These are phyloP conservation scores for Pemphredon lugubris DNA, from an alignment of 2,888 invertebrate genomes.

Conservation along the genomic window DNA sequence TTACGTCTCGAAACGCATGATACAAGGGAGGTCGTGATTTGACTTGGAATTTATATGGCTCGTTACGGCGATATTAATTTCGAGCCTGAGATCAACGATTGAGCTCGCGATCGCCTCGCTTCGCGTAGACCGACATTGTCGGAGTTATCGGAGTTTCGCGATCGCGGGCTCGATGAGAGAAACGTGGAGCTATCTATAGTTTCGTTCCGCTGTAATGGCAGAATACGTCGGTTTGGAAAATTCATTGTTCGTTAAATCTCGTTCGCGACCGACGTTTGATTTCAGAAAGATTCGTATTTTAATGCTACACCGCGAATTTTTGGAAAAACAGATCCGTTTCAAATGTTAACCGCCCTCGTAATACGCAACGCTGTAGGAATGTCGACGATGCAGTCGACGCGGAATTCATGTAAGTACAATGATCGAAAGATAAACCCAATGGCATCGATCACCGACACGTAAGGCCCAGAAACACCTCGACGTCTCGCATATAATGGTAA, in stretches of 20 bases:
- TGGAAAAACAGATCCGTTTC: no score
- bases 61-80: neutral
- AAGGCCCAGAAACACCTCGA: slow-evolving; percentile 63
- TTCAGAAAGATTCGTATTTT: no score
- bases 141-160: no score
- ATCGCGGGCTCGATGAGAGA: no score
- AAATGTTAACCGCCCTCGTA: neutral
- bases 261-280: no score
- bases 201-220: no score
- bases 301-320: no score
- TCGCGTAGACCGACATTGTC: no score
- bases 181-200: no score
- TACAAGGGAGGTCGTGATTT: slow-evolving; percentile 27
- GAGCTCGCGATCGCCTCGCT: no score
- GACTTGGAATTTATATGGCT: neutral
- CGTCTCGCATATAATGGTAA: slow-evolving; percentile 39
- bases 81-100: neutral
- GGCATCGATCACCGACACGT: slow-evolving; percentile 71
- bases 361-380: slow-evolving; percentile 17
- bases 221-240: no score
- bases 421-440: slow-evolving; percentile 58
- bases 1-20: slow-evolving; percentile 5
- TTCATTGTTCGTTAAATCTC: no score
- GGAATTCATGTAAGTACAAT: slow-evolving; percentile 52
- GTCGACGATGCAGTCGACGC: slow-evolving; percentile 9